phyloP scores from a whole-genome alignment of 2,113 vertebrate species.

The Vicugna pacos region DNA sequence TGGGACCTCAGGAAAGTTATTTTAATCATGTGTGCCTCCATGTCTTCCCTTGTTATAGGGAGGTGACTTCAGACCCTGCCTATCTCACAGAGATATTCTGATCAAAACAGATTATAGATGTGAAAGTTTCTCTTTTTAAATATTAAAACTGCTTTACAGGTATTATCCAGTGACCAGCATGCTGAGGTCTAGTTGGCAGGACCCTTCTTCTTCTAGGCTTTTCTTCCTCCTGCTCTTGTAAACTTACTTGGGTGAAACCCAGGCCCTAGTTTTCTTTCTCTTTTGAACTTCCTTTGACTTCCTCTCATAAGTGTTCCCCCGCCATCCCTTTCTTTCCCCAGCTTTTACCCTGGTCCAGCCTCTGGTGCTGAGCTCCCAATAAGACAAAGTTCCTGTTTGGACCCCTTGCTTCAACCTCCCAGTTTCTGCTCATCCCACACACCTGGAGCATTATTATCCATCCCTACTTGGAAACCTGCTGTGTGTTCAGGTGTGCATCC shows the following conservation, averaged over 20 bases:
- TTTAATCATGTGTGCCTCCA: background rate
- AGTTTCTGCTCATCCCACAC: background rate
- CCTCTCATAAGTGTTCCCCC: background rate
- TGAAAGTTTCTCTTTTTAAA: background rate
- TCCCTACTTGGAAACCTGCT: background rate
- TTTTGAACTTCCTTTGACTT: background rate
- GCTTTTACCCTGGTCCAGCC: background rate
- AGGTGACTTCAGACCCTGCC: background rate
- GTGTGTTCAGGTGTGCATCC: background rate
- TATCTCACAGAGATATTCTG: background rate
- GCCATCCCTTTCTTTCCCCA: background rate
- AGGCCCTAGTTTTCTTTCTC: background rate
- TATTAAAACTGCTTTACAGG: background rate
- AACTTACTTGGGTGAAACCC: background rate
- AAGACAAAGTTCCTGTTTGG: background rate
- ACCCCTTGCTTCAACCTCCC: background rate
- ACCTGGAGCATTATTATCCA: accelerated
- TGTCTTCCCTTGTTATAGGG: background rate
- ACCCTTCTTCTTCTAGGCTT: background rate
- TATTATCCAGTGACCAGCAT: background rate
- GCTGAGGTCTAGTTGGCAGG: too few species aligned
- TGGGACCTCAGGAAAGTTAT: background rate
- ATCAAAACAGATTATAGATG: background rate
- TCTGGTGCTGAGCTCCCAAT: background rate
- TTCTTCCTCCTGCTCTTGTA: background rate